Evolutionary conservation across 2,113 vertebrate genomes (phyloP), one percentile per base, ranked within the genome.

Genomic region (Pao palembangensis): DNA sequence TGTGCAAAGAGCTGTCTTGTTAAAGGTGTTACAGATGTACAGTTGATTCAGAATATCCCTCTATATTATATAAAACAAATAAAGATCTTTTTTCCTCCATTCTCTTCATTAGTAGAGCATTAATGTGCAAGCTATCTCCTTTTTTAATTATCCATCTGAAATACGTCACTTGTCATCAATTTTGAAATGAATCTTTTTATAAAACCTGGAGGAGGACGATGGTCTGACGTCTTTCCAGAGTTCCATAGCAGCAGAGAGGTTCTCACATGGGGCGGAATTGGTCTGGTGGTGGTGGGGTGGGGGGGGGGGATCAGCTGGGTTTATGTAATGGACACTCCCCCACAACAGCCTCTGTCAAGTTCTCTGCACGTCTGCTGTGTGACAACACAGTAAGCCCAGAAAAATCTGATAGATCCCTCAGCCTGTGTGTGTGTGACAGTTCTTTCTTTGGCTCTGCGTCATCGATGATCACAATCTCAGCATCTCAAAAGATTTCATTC

Each of bases 391-490:
- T 23, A 20, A 70, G 55, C 54, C 44, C 23, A 60, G 63, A 69
- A 65, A 69, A 68, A 69, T n/a, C 68, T 16, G 3, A 66, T 60
- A 48, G 25, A 55, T 23, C 49, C 20, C 51, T 19, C 23, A 64
- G 63, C 68, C 51, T 79, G 34, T 38, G 34, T 38, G 34, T 38
- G 34, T 38, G 34, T 38, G n/a, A 16, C 44, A 50, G 18, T 71
- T 71, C 34, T 51, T 61, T 48, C 49, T 64, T 56, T 58, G 59
- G 44, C 69, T 69, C 31, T 81, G 73, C 69, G 83, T 87, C 85
- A 85, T 71, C 19, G 46, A 57, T 76, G 73, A 80, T 75, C 61
- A 60, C 58, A 72, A 47, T 51, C 52, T 38, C 66, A 55, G 54
- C 44, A 34, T 73, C 64, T 76, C n/a, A 10, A 20, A 20, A 31